Evolutionary conservation across 2,888 invertebrate species (phyloP).

Genomic region (Yponomeuta plumbellus): DNA sequence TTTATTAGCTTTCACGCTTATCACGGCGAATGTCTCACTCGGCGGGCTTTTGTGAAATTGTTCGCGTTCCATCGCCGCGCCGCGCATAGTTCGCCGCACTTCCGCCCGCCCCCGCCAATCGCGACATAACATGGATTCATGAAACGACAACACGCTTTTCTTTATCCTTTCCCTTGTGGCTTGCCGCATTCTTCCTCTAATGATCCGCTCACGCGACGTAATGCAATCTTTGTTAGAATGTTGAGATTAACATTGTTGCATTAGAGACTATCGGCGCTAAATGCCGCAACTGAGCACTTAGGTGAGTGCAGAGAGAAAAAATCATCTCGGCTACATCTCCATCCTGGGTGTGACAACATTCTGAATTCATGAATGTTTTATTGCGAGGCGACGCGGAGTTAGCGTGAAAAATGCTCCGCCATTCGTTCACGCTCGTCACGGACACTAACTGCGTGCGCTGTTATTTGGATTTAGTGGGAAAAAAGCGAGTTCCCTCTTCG

Average conservation of each 20-base stretch:
- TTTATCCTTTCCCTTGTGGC: background rate
- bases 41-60: slow-evolving; percentile 62
- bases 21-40: slow-evolving; percentile 62
- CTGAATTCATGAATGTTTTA: slow-evolving; percentile 71
- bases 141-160: slow-evolving; percentile 30
- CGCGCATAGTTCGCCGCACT: slow-evolving; percentile 54
- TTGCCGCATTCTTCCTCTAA: background rate
- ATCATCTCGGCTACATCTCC: slow-evolving; percentile 3
- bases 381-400: slow-evolving; percentile 58
- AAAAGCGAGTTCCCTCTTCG: slow-evolving; percentile 45
- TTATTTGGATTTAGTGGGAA: slow-evolving; percentile 33
- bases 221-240: slow-evolving; percentile 2
- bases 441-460: slow-evolving; percentile 66
- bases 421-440: slow-evolving; percentile 69
- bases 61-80: slow-evolving; percentile 55
- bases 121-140: slow-evolving; percentile 44
- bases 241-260: background rate
- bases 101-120: slow-evolving; percentile 44
- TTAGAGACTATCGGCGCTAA: background rate
- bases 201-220: background rate
- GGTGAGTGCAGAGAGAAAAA: background rate
- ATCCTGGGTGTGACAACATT: slow-evolving; percentile 34
- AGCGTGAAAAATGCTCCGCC: slow-evolving; percentile 64
- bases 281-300: background rate
- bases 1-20: slow-evolving; percentile 66